phyloP scores from a whole-genome alignment of 2,888 invertebrate species.

The Trichogramma dendrolimi region DNA sequence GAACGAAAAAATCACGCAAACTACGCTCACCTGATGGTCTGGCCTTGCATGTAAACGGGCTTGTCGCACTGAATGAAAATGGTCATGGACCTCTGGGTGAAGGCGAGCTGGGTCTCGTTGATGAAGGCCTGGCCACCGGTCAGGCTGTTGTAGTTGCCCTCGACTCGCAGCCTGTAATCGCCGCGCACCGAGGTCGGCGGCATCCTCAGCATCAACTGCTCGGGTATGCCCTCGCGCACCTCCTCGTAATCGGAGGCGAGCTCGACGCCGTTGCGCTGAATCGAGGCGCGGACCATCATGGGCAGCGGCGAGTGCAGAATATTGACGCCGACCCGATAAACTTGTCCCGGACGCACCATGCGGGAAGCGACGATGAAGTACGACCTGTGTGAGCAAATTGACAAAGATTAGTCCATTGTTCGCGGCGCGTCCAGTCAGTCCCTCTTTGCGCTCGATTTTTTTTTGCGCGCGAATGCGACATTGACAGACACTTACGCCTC shows the following conservation, averaged over 20 bases:
- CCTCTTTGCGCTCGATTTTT: constrained; percentile 8
- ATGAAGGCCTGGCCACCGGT: constrained; percentile 83
- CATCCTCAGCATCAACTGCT: constrained; percentile 85
- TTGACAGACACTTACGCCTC: constrained; percentile 27
- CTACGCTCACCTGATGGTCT: constrained; percentile 57
- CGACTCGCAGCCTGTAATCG: constrained; percentile 77
- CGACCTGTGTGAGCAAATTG: constrained; percentile 58
- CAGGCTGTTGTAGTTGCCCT: constrained; percentile 73
- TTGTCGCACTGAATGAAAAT: constrained; percentile 94
- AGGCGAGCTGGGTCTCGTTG: constrained; percentile 80
- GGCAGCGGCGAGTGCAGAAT: constrained; percentile 75
- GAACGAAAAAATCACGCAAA: background rate
- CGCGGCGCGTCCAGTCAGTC: background rate
- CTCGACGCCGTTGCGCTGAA: constrained; percentile 85
- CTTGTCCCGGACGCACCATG: constrained; percentile 86
- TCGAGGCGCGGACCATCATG: constrained; percentile 81
- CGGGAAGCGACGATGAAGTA: constrained; percentile 90
- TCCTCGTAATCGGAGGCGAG: constrained; percentile 77
- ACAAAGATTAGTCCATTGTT: constrained; percentile 17
- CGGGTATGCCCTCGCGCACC: constrained; percentile 81
- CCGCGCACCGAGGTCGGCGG: constrained; percentile 81
- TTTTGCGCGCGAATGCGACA: constrained; percentile 14
- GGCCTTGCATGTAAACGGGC: constrained; percentile 90
- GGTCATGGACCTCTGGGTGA: constrained; percentile 88
- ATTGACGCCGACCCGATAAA: constrained; percentile 83